Evolutionary conservation across 2,888 invertebrate genomes (phyloP).

Genomic region (Stictocephala bisonia): DNA sequence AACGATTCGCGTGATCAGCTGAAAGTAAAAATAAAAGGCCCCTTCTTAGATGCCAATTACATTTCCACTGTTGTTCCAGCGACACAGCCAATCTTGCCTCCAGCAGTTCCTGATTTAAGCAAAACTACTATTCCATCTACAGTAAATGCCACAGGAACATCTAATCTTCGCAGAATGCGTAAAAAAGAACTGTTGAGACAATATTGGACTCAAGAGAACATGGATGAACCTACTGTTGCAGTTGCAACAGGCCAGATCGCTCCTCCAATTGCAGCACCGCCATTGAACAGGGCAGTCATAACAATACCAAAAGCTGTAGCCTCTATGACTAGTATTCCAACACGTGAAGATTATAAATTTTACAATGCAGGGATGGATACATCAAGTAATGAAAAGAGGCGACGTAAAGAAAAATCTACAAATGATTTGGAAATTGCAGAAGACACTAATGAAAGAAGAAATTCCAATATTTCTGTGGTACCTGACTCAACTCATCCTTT

Average conservation of each 20-base stretch:
- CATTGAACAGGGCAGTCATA: slow-evolving; percentile 76
- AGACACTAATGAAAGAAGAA: slow-evolving; percentile 66
- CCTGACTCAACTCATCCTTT: slow-evolving; percentile 45
- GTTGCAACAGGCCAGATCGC: slow-evolving; percentile 68
- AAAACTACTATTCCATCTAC: slow-evolving; percentile 63
- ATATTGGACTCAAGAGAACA: slow-evolving; percentile 87
- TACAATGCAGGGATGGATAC: slow-evolving; percentile 69
- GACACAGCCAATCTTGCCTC: slow-evolving; percentile 69
- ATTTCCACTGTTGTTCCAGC: slow-evolving; percentile 71
- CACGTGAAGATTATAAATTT: slow-evolving; percentile 81
- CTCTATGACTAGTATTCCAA: slow-evolving; percentile 88
- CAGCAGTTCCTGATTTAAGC: slow-evolving; percentile 57
- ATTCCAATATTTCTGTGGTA: slow-evolving; percentile 66
- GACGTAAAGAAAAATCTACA: slow-evolving; percentile 67
- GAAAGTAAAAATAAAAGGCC: slow-evolving; percentile 92
- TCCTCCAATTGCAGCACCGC: slow-evolving; percentile 70
- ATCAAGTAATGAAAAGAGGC: slow-evolving; percentile 77
- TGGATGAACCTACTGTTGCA: slow-evolving; percentile 76
- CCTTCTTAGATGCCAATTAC: slow-evolving; percentile 81
- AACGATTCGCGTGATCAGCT: slow-evolving; percentile 87
- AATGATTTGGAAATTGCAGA: slow-evolving; percentile 60
- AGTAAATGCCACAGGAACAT: slow-evolving; percentile 72
- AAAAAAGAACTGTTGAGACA: slow-evolving; percentile 89
- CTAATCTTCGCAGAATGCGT: slow-evolving; percentile 85
- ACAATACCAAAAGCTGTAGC: slow-evolving; percentile 91